Conservation (phyloP, 2,888 invertebrate genomes). For the Autographa pulchrina region DNA sequence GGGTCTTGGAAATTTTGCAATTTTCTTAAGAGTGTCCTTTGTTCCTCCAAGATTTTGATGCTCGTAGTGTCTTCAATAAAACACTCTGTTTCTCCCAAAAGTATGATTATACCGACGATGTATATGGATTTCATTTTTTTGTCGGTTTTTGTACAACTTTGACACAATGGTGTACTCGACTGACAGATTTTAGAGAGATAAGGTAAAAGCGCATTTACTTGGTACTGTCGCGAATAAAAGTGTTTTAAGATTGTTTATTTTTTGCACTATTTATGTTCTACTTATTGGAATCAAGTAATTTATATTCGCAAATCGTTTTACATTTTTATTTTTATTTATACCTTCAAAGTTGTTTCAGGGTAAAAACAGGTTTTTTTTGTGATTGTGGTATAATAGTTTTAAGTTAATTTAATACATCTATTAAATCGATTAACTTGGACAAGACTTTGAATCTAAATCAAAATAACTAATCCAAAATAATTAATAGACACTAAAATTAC, state of each 20-base stretch:
- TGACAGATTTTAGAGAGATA: constrained; percentile 79
- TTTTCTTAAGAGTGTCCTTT: constrained; percentile 78
- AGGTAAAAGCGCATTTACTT: constrained; percentile 68
- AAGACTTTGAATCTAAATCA: too few relatives aligned
- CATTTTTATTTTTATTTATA: neutral
- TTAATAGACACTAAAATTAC: too few relatives aligned
- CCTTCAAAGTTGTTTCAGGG: too few relatives aligned
- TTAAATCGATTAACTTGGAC: too few relatives aligned
- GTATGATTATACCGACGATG: constrained; percentile 72
- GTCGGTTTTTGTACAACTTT: constrained; percentile 67
- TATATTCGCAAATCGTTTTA: neutral
- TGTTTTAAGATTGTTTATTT: constrained; percentile 12
- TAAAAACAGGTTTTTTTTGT: too few relatives aligned
- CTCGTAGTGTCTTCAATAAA: constrained; percentile 62
- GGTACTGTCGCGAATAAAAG: constrained; percentile 69
- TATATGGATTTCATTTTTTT: constrained; percentile 77
- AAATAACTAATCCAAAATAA: too few relatives aligned
- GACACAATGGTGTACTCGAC: constrained; percentile 75
- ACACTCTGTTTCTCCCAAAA: constrained; percentile 70
- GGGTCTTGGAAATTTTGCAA: constrained; percentile 74
- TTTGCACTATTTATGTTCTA: constrained; percentile 10
- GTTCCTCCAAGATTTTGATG: constrained; percentile 66
- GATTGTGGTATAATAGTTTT: too few relatives aligned
- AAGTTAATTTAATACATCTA: too few relatives aligned
- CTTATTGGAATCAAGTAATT: constrained; percentile 5